Evolutionary conservation across 2,888 invertebrate species (phyloP).

Genomic region (Lasioglossum malachurum): DNA sequence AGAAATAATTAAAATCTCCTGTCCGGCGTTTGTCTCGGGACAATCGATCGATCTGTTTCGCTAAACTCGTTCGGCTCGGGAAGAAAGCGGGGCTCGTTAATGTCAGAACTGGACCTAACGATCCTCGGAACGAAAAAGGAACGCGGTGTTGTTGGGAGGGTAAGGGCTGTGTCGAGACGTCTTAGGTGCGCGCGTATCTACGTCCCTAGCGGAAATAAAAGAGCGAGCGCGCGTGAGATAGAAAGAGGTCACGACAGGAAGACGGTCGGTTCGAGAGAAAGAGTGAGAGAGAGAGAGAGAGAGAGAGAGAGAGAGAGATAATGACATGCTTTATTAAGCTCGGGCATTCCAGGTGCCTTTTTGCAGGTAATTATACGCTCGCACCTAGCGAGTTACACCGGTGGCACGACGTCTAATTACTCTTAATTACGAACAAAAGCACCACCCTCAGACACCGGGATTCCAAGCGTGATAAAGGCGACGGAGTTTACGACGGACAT

Average conservation of each 20-base stretch:
- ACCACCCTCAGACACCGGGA: conserved; percentile 21
- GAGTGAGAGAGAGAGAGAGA: conserved; percentile 31
- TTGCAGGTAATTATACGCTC: conserved; percentile 62
- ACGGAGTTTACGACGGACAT: conserved; percentile 29
- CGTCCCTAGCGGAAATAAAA: conserved; percentile 44
- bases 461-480: conserved; percentile 30
- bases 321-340: conserved; percentile 65
- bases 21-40: not conserved
- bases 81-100: conserved; percentile 12
- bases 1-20: not conserved
- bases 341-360: conserved; percentile 44
- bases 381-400: conserved; percentile 48
- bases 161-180: not conserved
- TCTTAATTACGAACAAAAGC: conserved; percentile 61
- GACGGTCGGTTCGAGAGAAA: not conserved
- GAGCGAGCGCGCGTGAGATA: conserved; percentile 17
- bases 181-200: conserved; percentile 4
- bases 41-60: not conserved
- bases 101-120: conserved; percentile 10
- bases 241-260: conserved; percentile 25
- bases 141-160: not conserved
- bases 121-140: not conserved
- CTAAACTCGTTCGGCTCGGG: not conserved
- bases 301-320: conserved; percentile 39
- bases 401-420: conserved; percentile 60